Percentiles rank a stretch among this genome's conserved stretches.
Evolutionary conservation across 2,113 vertebrate species (phyloP).

Genomic region (Pagrus major): DNA sequence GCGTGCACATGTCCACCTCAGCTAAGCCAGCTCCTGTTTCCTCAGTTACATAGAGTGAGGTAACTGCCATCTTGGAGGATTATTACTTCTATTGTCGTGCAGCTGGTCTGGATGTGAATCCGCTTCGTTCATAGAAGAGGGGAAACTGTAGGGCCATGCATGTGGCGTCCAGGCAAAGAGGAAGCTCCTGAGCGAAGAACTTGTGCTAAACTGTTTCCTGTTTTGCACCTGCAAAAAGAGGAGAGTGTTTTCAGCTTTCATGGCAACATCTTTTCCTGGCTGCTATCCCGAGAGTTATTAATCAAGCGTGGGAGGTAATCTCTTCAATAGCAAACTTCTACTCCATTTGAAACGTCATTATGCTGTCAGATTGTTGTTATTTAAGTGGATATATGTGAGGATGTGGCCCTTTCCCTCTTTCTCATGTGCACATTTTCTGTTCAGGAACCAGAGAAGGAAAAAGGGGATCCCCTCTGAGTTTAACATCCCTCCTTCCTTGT

Average conservation of each 20-base stretch:
- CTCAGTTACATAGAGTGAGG: conserved; percentile 74
- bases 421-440: conserved; percentile 26
- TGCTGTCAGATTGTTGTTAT: conserved; percentile 15
- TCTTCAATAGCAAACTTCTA: not conserved
- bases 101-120: conserved; percentile 30
- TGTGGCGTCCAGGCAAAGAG: conserved; percentile 50
- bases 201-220: conserved; percentile 61
- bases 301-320: conserved; percentile 15
- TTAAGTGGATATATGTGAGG: conserved; percentile 12
- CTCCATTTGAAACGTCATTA: not conserved
- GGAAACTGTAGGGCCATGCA: conserved; percentile 5
- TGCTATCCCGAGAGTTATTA: not conserved
- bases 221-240: conserved; percentile 67
- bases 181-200: conserved; percentile 45
- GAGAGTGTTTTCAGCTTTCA: conserved; percentile 7
- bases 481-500: conserved; percentile 17
- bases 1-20: conserved; percentile 78
- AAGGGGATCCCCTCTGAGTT: conserved; percentile 51
- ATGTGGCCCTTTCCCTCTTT: conserved; percentile 49
- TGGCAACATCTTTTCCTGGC: not conserved
- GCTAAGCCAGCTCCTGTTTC: conserved; percentile 69
- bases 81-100: conserved; percentile 30
- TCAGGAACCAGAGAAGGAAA: conserved; percentile 67
- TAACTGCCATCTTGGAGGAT: conserved; percentile 78
- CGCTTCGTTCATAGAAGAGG: conserved; percentile 50